phyloP scores from a whole-genome alignment of 2,113 vertebrate genomes.

The Chaetodon trifascialis region DNA sequence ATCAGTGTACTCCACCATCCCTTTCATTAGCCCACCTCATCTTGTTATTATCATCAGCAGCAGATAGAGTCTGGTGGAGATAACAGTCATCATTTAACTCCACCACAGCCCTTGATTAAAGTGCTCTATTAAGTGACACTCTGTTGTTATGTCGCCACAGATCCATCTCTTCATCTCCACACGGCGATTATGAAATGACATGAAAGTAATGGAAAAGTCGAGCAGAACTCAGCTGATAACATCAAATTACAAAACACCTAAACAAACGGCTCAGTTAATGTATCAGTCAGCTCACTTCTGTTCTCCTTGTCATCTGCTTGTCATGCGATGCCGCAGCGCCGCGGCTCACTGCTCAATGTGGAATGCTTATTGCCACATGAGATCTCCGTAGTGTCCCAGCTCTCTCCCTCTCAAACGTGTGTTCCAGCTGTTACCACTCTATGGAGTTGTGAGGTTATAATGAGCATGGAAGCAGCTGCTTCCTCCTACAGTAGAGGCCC shows the following conservation, averaged over 20 bases:
- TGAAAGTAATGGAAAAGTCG: conserved; percentile 39
- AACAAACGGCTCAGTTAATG: conserved; percentile 65
- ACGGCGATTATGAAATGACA: conserved; percentile 40
- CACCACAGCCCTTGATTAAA: conserved; percentile 72
- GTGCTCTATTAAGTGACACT: conserved; percentile 62
- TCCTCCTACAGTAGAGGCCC: conserved; percentile 84
- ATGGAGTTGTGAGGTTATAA: conserved; percentile 82
- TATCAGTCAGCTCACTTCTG: conserved; percentile 64
- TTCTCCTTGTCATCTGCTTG: conserved; percentile 67
- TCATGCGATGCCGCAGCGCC: conserved; percentile 65
- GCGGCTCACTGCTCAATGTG: conserved; percentile 57
- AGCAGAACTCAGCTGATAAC: conserved; percentile 41
- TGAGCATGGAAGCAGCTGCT: conserved; percentile 85
- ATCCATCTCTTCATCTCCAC: conserved; percentile 53
- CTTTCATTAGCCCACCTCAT: conserved; percentile 75
- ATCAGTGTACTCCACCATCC: conserved; percentile 57
- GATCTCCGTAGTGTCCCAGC: conserved; percentile 70
- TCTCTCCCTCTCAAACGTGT: conserved; percentile 78
- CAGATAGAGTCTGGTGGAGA: conserved; percentile 68
- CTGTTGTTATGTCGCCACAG: conserved; percentile 38
- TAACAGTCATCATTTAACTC: conserved; percentile 70
- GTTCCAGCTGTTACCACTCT: conserved; percentile 84
- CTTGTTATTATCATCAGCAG: conserved; percentile 67
- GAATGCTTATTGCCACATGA: conserved; percentile 80
- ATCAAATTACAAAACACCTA: conserved; percentile 52